Percentiles rank a stretch among this genome's conserved stretches.
Conservation (phyloP, 2,797 vertebrate species). For the Botia almorhae region DNA sequence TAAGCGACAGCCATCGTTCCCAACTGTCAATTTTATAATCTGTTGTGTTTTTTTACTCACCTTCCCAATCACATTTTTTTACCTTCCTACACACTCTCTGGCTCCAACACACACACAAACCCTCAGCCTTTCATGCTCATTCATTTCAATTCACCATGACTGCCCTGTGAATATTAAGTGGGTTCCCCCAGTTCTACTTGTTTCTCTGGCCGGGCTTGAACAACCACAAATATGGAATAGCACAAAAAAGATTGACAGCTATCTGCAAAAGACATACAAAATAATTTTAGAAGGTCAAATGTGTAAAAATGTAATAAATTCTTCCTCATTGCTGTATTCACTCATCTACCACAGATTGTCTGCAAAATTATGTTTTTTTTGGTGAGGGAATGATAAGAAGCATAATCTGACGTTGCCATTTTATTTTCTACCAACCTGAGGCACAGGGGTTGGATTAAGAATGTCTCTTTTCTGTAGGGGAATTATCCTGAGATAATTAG, state of each 20-base stretch:
- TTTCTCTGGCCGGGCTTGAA: constrained; percentile 74
- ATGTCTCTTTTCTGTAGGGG: constrained; percentile 61
- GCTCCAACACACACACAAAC: constrained; percentile 27
- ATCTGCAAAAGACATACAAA: constrained; percentile 23
- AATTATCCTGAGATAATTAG: constrained; percentile 62
- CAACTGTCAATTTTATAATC: constrained; percentile 78
- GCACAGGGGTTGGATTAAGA: constrained; percentile 60
- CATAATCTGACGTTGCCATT: constrained; percentile 57
- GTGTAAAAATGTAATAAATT: constrained; percentile 62
- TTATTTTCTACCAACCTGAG: constrained; percentile 57
- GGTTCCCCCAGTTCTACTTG: constrained; percentile 69
- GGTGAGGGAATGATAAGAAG: neutral
- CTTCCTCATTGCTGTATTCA: constrained; percentile 26
- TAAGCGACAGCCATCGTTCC: too few species aligned
- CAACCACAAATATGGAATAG: constrained; percentile 65
- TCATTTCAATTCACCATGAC: constrained; percentile 79
- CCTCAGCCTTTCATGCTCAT: constrained; percentile 46
- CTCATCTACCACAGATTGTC: neutral
- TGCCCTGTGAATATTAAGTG: constrained; percentile 81
- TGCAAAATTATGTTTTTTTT: constrained; percentile 6
- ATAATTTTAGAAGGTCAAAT: constrained; percentile 49
- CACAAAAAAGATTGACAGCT: constrained; percentile 57
- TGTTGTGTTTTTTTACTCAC: constrained; percentile 68
- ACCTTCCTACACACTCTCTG: constrained; percentile 42
- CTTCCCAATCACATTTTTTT: constrained; percentile 49